Evolutionary conservation across 2,797 vertebrate genomes (phyloP).

Genomic region (Pseudochirops corinnae): DNA sequence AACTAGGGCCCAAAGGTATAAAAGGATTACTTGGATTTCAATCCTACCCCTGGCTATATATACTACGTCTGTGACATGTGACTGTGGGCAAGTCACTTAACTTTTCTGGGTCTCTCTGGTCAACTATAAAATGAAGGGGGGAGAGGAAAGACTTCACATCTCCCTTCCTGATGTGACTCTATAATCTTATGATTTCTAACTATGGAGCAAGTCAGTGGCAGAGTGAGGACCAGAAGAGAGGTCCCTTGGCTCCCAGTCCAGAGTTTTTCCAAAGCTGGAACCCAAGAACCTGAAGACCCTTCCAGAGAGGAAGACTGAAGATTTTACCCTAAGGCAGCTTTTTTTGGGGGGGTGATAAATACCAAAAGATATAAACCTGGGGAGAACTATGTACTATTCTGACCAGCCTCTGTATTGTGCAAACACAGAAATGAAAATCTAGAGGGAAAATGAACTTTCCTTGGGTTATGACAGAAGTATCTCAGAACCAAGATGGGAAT

Average conservation of each 20-base stretch:
- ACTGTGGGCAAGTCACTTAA: neutral
- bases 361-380: neutral
- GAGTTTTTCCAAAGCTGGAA: neutral
- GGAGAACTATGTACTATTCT: neutral
- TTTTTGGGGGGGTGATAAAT: neutral
- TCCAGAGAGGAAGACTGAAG: neutral
- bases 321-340: neutral
- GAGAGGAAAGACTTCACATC: neutral
- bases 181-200: neutral
- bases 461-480: neutral
- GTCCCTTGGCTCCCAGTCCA: neutral
- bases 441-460: neutral
- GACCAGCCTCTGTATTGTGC: neutral
- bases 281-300: neutral
- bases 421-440: neutral
- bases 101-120: neutral
- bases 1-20: neutral
- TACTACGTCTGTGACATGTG: neutral
- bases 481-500: neutral
- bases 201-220: neutral
- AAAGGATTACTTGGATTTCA: neutral
- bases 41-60: neutral
- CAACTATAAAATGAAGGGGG: neutral
- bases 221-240: neutral
- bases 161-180: neutral